phyloP scores from a whole-genome alignment of 2,888 invertebrate species.

The Megalurothrips usitatus region DNA sequence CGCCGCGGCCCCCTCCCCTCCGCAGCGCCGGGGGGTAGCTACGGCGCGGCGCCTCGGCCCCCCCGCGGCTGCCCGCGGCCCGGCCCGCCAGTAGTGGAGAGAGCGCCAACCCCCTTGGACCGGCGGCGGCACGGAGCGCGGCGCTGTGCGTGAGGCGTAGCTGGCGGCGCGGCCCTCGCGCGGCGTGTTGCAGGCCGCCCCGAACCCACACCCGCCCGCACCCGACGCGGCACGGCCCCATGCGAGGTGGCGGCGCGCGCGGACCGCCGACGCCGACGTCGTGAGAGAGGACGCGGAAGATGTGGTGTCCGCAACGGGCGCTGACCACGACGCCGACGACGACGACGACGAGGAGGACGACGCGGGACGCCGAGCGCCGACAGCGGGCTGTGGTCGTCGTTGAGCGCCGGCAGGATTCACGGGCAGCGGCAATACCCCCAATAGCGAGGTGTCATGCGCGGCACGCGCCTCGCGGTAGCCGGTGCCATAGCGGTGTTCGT shows the following conservation, averaged over 20 bases:
- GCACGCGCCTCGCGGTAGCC: background rate
- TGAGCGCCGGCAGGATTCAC: background rate
- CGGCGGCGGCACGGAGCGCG: no score
- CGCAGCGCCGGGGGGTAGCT: background rate
- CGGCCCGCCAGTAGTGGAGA: no score
- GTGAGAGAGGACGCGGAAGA: background rate
- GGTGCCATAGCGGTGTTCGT: slow-evolving; percentile 11
- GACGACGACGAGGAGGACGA: no score
- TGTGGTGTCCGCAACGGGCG: no score
- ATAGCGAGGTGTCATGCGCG: background rate
- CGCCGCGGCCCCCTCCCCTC: background rate
- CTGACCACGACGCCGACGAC: no score
- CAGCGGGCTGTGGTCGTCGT: background rate
- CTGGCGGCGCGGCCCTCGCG: no score
- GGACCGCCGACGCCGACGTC: background rate
- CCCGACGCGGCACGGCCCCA: background rate
- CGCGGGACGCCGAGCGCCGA: background rate
- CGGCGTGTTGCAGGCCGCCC: no score
- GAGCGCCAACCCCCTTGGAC: no score
- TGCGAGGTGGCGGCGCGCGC: background rate
- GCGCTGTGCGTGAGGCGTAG: no score
- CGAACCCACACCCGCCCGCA: no score
- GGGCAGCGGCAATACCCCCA: background rate
- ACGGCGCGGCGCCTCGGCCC: background rate
- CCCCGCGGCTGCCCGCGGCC: no score